Conservation (phyloP, 2,113 vertebrate genomes). For the Thamnaconus septentrionalis region DNA sequence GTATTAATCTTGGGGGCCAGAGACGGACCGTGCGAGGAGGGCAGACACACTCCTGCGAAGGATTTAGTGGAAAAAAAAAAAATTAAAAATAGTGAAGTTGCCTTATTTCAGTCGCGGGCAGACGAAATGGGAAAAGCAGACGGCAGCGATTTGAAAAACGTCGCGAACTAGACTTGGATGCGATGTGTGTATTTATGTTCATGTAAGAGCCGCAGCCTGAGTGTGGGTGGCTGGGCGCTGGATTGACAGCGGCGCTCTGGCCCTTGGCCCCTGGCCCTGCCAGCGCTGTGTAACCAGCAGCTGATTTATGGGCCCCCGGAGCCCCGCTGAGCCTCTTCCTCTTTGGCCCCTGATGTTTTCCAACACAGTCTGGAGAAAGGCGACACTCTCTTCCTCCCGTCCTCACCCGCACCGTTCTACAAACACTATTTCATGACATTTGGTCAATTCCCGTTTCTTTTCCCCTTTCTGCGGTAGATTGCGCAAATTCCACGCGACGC, state of each 20-base stretch:
- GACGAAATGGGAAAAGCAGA: no score
- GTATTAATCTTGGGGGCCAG: no score
- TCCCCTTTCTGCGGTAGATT: no score
- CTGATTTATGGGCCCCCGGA: conserved; percentile 68
- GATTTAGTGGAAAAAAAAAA: background rate
- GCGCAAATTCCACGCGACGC: no score
- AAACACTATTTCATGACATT: conserved; percentile 13
- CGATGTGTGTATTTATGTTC: conserved; percentile 5
- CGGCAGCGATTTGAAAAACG: no score
- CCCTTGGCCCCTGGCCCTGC: conserved; percentile 64
- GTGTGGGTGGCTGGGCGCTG: conserved; percentile 53
- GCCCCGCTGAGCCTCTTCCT: conserved; percentile 65
- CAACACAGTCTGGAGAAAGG: conserved; percentile 43
- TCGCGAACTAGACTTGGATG: no score
- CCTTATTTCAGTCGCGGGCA: no score
- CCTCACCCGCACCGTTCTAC: background rate
- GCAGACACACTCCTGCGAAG: no score
- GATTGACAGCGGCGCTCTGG: conserved; percentile 58
- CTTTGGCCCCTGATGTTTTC: conserved; percentile 63
- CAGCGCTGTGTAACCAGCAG: conserved; percentile 67
- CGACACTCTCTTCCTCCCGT: conserved; percentile 25
- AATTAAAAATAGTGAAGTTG: background rate
- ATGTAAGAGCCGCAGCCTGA: conserved; percentile 20
- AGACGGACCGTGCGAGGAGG: no score
- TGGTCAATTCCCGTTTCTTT: background rate